These are phyloP conservation scores for Bombus confusus DNA, from an alignment of 1,140 invertebrate species.

Conservation along the genomic window DNA sequence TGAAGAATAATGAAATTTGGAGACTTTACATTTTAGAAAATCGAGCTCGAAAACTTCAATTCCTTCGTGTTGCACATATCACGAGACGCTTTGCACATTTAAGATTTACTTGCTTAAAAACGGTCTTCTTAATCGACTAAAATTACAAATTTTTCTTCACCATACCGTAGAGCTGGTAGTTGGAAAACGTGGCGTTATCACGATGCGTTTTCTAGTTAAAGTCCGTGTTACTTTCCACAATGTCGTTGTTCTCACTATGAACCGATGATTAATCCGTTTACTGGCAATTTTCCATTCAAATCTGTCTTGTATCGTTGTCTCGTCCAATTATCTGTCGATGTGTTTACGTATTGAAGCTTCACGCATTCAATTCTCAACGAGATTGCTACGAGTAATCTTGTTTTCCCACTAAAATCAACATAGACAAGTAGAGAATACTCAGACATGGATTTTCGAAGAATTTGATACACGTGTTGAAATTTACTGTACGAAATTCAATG, in stretches of 20 bases:
- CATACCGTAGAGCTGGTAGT: background rate
- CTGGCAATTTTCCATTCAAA: slow-evolving; percentile 40
- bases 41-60: too few relatives aligned
- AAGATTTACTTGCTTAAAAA: background rate
- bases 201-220: slow-evolving; percentile 31
- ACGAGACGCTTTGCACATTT: background rate
- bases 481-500: too few relatives aligned
- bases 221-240: slow-evolving; percentile 11
- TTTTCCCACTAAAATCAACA: background rate
- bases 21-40: too few relatives aligned
- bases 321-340: slow-evolving; percentile 15
- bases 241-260: background rate
- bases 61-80: too few relatives aligned
- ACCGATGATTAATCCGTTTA: slow-evolving; percentile 21
- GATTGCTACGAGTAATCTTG: slow-evolving; percentile 1
- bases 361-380: background rate
- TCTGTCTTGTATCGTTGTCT: background rate
- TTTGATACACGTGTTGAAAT: too few relatives aligned
- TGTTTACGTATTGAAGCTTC: slow-evolving; percentile 15
- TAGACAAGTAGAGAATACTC: background rate
- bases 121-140: background rate
- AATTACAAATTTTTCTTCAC: background rate
- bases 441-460: too few relatives aligned
- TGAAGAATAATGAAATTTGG: too few relatives aligned
- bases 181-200: background rate